These are phyloP conservation scores for Helicoverpa assulta DNA, from an alignment of 2,888 invertebrate species.

Conservation along the genomic window DNA sequence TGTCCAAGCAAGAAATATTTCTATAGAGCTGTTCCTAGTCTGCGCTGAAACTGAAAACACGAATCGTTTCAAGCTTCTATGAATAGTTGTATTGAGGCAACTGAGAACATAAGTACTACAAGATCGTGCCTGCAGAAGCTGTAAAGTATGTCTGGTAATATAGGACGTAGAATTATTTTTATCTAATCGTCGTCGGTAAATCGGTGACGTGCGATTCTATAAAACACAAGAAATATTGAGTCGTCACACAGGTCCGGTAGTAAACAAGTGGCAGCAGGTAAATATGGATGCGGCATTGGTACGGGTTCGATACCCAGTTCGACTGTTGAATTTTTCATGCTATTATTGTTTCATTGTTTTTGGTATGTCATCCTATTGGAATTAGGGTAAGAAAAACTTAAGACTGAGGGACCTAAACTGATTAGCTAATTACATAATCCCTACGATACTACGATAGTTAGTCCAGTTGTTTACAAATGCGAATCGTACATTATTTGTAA, in stretches of 20 bases:
- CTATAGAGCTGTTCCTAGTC: not conserved
- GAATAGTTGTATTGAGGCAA: constrained; percentile 14
- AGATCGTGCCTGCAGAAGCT: constrained; percentile 1
- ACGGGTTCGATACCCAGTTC: constrained; percentile 26
- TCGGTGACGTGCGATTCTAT: constrained; percentile 22
- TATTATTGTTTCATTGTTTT: constrained; percentile 1
- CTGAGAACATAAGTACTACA: not conserved
- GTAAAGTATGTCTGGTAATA: constrained; percentile 19
- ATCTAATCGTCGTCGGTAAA: constrained; percentile 16
- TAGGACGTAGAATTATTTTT: constrained; percentile 41
- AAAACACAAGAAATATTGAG: constrained; percentile 14
- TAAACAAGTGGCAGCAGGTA: not conserved
- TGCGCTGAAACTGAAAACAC: constrained; percentile 28
- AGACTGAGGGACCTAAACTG: not conserved
- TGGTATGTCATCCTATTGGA: not conserved
- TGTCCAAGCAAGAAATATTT: not conserved
- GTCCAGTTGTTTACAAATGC: constrained; percentile 38
- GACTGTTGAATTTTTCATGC: not conserved
- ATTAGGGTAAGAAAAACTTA: constrained; percentile 5
- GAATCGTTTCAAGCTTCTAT: constrained; percentile 14
- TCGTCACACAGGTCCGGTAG: constrained; percentile 7
- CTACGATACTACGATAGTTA: constrained; percentile 5
- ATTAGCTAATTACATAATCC: constrained; percentile 24
- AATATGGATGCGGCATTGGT: not conserved
- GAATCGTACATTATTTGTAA: constrained; percentile 49